Conservation (phyloP, 2,113 vertebrate genomes). For the Alligator mississippiensis region DNA sequence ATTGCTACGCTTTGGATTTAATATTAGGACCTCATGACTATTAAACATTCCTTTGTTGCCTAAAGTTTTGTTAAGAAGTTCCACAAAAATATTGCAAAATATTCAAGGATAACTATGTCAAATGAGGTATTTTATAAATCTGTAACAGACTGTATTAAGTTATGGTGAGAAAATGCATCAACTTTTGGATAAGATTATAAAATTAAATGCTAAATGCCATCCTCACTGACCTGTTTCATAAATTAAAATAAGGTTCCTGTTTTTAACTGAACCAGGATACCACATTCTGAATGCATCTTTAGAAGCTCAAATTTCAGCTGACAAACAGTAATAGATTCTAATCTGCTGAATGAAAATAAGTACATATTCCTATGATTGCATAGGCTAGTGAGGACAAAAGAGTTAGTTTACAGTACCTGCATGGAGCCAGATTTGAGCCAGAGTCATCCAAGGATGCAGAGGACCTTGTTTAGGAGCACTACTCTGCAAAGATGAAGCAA, state of each 20-base stretch:
- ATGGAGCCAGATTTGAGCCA: conserved; percentile 99
- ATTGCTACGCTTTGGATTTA: neutral
- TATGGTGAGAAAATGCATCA: neutral
- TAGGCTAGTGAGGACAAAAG: neutral
- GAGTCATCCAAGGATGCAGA: conserved; percentile 97
- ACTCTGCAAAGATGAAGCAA: conserved; percentile 97
- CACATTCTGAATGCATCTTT: neutral
- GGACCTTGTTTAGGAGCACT: conserved; percentile 96
- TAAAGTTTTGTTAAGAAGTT: neutral
- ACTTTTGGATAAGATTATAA: neutral
- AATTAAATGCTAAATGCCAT: conserved; percentile 3
- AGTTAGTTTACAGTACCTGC: conserved; percentile 84
- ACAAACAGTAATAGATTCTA: neutral
- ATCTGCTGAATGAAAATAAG: neutral
- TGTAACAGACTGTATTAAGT: neutral
- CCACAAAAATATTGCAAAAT: neutral
- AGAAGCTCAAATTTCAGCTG: neutral
- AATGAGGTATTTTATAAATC: neutral
- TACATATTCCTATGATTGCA: neutral
- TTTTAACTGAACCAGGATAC: neutral
- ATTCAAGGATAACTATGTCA: neutral
- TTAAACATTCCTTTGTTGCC: neutral
- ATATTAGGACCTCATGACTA: neutral
- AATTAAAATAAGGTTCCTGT: neutral
- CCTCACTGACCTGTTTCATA: neutral